Conservation (phyloP, 92 coral and sea anemone species). For the Porites divaricata region DNA sequence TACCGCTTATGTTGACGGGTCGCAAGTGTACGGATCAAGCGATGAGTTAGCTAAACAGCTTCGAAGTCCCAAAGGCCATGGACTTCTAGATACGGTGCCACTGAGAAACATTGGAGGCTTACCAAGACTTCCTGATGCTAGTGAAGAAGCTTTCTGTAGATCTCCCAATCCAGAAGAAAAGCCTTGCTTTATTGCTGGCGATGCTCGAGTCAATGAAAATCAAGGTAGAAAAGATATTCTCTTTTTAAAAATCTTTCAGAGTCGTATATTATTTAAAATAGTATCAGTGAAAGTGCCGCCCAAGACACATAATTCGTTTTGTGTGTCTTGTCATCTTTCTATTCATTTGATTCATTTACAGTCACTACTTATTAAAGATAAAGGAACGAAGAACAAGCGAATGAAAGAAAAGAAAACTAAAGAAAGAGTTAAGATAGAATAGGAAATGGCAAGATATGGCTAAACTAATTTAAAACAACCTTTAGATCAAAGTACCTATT, state of each 20-base stretch:
- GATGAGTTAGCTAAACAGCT: slow-evolving; percentile 54
- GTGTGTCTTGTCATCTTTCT: too few relatives aligned
- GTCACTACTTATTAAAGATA: too few relatives aligned
- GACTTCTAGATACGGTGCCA: not conserved
- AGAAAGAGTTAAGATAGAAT: too few relatives aligned
- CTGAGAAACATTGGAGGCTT: not conserved
- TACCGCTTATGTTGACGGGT: slow-evolving; percentile 86
- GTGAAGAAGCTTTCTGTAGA: slow-evolving; percentile 32
- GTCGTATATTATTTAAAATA: too few relatives aligned
- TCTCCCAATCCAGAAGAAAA: not conserved
- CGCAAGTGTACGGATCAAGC: slow-evolving; percentile 90
- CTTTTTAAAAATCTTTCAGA: too few relatives aligned
- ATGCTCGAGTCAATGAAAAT: slow-evolving; percentile 44
- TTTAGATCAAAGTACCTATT: too few relatives aligned
- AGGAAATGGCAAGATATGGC: too few relatives aligned
- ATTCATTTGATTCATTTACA: not conserved
- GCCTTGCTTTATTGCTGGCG: slow-evolving; percentile 47
- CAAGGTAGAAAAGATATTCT: slow-evolving; percentile 11
- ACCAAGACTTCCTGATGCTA: slow-evolving; percentile 5
- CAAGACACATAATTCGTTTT: too few relatives aligned
- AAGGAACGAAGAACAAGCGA: too few relatives aligned
- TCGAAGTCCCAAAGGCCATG: slow-evolving; percentile 9
- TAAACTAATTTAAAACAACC: too few relatives aligned
- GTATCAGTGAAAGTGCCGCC: too few relatives aligned
- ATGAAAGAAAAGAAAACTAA: too few relatives aligned